phyloP scores from a whole-genome alignment of 2,888 invertebrate species.

The Elegia similella region DNA sequence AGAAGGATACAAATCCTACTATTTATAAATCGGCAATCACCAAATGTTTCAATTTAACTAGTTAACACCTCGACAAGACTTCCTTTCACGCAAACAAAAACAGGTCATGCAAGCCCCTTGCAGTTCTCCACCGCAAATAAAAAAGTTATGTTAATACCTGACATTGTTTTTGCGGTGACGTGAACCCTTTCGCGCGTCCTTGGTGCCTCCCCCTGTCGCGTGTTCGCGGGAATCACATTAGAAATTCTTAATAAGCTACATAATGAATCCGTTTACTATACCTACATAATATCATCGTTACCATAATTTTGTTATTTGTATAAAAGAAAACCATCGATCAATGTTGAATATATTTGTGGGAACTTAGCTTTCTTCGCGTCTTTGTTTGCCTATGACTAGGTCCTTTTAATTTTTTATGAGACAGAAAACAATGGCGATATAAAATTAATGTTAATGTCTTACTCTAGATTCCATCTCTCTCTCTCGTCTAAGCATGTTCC shows the following conservation, averaged over 20 bases:
- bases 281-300: slow-evolving; percentile 19
- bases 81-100: background rate
- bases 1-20: too few relatives aligned
- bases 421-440: too few relatives aligned
- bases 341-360: background rate
- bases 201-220: slow-evolving; percentile 38
- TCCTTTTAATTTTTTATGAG: too few relatives aligned
- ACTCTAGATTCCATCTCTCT: too few relatives aligned
- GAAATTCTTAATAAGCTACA: slow-evolving; percentile 32
- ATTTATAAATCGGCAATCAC: background rate
- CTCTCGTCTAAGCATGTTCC: too few relatives aligned
- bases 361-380: background rate
- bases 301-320: slow-evolving; percentile 8
- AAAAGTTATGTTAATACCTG: slow-evolving; percentile 27
- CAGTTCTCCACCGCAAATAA: slow-evolving; percentile 17
- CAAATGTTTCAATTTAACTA: background rate
- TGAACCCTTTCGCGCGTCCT: slow-evolving; percentile 29
- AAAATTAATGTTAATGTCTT: too few relatives aligned
- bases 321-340: slow-evolving; percentile 8
- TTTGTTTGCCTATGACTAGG: background rate
- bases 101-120: slow-evolving; percentile 12
- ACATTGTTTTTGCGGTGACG: slow-evolving; percentile 25
- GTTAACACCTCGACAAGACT: background rate
- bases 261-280: slow-evolving; percentile 17
- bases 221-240: slow-evolving; percentile 38